These are phyloP conservation scores for Trisateles emortualis DNA, from an alignment of 2,888 invertebrate species.

Conservation along the genomic window DNA sequence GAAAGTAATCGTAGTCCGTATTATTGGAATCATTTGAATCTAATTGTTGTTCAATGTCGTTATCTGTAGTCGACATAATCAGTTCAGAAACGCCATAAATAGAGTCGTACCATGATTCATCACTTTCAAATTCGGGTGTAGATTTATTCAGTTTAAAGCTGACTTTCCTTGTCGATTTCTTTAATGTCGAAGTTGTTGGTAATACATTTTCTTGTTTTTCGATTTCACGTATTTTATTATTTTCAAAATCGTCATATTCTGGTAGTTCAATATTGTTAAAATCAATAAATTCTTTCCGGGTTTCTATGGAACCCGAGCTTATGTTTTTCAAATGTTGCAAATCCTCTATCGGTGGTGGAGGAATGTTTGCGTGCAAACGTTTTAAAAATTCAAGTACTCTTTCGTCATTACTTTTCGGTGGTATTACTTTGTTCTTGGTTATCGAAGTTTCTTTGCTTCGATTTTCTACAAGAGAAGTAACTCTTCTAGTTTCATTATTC, in stretches of 20 bases:
- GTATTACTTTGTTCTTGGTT: slow-evolving; percentile 15
- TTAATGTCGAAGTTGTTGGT: slow-evolving; percentile 70
- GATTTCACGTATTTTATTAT: slow-evolving; percentile 53
- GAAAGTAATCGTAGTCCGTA: slow-evolving; percentile 37
- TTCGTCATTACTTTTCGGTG: slow-evolving; percentile 56
- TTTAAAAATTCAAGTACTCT: slow-evolving; percentile 68
- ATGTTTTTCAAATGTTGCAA: slow-evolving; percentile 30
- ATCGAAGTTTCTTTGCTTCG: slow-evolving; percentile 14
- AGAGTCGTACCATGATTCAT: slow-evolving; percentile 74
- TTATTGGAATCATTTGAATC: slow-evolving; percentile 11
- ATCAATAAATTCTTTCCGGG: slow-evolving; percentile 43
- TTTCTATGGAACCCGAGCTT: slow-evolving; percentile 39
- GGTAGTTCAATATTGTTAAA: slow-evolving; percentile 66
- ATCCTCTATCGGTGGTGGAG: slow-evolving; percentile 72
- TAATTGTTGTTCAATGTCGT: slow-evolving; percentile 11
- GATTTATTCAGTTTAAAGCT: slow-evolving; percentile 60
- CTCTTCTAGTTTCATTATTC: background rate
- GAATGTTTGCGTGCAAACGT: slow-evolving; percentile 67
- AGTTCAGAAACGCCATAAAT: slow-evolving; percentile 74
- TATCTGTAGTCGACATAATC: slow-evolving; percentile 27
- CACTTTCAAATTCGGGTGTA: slow-evolving; percentile 53
- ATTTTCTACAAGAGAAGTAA: slow-evolving; percentile 53
- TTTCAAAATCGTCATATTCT: slow-evolving; percentile 71
- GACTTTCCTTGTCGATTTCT: slow-evolving; percentile 60
- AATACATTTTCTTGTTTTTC: slow-evolving; percentile 43